Percentiles rank a stretch among this genome's conserved stretches.
These are phyloP conservation scores for Steinernema scapterisci DNA, from an alignment of 2,888 invertebrate species.

Conservation along the genomic window DNA sequence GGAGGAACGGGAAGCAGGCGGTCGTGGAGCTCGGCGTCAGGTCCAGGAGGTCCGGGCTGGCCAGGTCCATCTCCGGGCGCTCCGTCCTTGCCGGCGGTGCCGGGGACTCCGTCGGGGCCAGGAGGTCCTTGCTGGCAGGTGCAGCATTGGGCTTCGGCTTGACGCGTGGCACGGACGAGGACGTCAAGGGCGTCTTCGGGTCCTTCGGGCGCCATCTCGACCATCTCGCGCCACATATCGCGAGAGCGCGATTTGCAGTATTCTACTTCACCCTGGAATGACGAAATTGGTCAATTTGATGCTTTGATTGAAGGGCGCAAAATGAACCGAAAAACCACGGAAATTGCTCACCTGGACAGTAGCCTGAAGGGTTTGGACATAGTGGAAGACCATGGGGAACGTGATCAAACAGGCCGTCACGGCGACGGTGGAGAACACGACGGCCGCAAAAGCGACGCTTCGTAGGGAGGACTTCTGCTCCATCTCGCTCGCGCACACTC, in stretches of 20 bases:
- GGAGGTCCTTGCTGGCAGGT: slow-evolving; percentile 62
- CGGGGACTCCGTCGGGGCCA: slow-evolving; percentile 52
- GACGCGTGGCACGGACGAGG: slow-evolving; percentile 60
- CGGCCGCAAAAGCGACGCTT: slow-evolving; percentile 65
- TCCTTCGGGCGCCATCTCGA: slow-evolving; percentile 61
- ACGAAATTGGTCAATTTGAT: background rate
- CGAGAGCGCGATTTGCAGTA: slow-evolving; percentile 64
- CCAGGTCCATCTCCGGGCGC: slow-evolving; percentile 62
- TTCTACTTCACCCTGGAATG: slow-evolving; percentile 63
- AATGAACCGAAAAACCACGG: too few species aligned
- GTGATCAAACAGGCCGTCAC: slow-evolving; percentile 65
- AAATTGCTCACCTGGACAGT: slow-evolving; percentile 63
- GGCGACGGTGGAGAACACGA: slow-evolving; percentile 67
- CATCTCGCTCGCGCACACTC: slow-evolving; percentile 7
- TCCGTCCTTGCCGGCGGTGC: slow-evolving; percentile 44
- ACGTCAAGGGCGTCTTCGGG: slow-evolving; percentile 50
- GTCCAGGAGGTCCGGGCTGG: slow-evolving; percentile 56
- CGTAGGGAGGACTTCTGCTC: slow-evolving; percentile 49
- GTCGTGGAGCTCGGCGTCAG: slow-evolving; percentile 66
- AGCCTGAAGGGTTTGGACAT: slow-evolving; percentile 67
- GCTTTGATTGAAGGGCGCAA: too few species aligned
- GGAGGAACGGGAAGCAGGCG: slow-evolving; percentile 65
- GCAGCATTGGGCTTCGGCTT: slow-evolving; percentile 64
- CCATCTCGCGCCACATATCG: slow-evolving; percentile 67
- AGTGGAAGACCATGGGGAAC: slow-evolving; percentile 67